These are phyloP conservation scores for Penaeus monodon DNA, from an alignment of 2,888 invertebrate species.

Conservation along the genomic window DNA sequence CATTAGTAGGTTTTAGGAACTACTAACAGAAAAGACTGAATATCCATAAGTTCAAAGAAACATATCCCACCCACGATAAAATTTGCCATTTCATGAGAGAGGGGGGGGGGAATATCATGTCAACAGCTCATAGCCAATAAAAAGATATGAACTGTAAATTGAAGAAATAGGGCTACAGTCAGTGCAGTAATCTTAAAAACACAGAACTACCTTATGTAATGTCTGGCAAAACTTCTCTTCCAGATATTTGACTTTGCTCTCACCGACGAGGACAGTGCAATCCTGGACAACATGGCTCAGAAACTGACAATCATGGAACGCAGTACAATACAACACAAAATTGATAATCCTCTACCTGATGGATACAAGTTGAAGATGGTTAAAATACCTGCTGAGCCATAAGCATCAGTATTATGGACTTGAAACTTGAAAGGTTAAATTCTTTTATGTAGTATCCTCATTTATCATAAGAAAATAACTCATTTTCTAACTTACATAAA, in stretches of 20 bases:
- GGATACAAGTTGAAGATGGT: slow-evolving; percentile 67
- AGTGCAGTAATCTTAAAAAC: too few relatives aligned
- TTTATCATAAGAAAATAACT: neutral
- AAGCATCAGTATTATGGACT: neutral
- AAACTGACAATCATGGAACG: slow-evolving; percentile 67
- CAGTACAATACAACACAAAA: slow-evolving; percentile 67
- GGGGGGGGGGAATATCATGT: too few relatives aligned
- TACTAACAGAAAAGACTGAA: neutral
- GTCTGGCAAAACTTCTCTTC: slow-evolving; percentile 22
- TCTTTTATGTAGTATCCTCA: neutral
- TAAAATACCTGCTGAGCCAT: slow-evolving; percentile 34
- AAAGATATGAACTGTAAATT: too few relatives aligned
- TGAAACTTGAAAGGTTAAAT: neutral
- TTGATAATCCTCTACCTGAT: slow-evolving; percentile 68
- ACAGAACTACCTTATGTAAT: neutral
- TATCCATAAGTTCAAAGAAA: neutral
- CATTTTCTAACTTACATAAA: neutral
- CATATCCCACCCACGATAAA: too few relatives aligned
- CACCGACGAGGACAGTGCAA: slow-evolving; percentile 62
- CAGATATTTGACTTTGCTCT: slow-evolving; percentile 69
- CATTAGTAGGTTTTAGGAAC: neutral
- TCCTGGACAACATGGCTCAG: slow-evolving; percentile 66
- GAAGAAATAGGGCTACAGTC: too few relatives aligned
- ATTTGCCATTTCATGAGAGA: too few relatives aligned
- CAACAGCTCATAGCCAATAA: too few relatives aligned